These are phyloP conservation scores for Psophia crepitans DNA, from an alignment of 2,113 vertebrate genomes.

Conservation along the genomic window DNA sequence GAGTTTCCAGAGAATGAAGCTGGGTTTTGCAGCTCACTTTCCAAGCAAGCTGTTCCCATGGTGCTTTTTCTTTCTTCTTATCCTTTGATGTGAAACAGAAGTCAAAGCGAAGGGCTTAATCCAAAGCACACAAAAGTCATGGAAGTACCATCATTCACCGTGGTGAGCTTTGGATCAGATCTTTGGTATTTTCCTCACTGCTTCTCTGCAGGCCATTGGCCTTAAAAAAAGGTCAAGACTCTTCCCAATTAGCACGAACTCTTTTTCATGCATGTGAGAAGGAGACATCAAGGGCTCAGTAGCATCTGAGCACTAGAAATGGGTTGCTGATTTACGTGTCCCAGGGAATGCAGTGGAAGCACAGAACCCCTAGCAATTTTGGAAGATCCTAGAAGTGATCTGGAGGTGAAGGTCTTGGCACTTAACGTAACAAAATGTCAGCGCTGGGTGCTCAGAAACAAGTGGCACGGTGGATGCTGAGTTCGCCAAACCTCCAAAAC, in stretches of 20 bases:
- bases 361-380: rapidly evolving
- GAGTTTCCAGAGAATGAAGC: neutral
- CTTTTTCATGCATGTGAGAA: rapidly evolving
- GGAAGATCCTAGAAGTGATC: neutral
- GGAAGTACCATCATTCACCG: neutral
- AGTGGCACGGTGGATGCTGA: neutral
- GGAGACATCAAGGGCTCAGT: too few relatives aligned
- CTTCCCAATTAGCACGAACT: neutral
- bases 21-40: neutral
- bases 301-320: too few relatives aligned
- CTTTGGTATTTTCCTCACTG: neutral
- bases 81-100: neutral
- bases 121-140: neutral
- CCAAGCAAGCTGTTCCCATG: neutral
- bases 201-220: neutral
- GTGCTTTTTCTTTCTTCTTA: neutral
- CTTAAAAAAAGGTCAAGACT: neutral
- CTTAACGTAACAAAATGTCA: neutral
- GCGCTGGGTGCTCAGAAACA: neutral
- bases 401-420: neutral
- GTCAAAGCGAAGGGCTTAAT: neutral
- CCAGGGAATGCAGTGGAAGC: neutral
- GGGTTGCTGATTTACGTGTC: neutral
- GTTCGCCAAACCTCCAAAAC: neutral
- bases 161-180: neutral